These are phyloP conservation scores for Todiramphus chloris DNA, from an alignment of 2,113 vertebrate genomes.

Conservation along the genomic window DNA sequence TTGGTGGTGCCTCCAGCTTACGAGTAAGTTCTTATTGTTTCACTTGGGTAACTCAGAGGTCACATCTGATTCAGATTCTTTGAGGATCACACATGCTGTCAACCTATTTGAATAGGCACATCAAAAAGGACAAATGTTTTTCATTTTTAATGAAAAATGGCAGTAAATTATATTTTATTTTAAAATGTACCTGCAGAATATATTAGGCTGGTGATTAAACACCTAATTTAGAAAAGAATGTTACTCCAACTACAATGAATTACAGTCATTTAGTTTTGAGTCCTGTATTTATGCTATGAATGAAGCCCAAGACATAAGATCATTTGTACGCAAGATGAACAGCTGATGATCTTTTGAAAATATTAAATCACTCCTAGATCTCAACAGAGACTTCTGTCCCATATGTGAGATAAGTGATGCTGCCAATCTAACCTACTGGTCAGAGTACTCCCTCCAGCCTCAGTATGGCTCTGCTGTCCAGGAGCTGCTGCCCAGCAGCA, in stretches of 20 bases:
- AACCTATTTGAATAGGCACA: background rate
- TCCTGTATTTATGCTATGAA: background rate
- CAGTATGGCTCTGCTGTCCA: background rate
- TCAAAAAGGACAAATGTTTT: background rate
- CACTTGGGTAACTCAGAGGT: background rate
- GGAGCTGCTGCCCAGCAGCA: background rate
- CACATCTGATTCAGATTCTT: background rate
- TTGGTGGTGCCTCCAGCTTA: background rate
- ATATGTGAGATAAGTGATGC: accelerated
- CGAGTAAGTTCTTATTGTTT: background rate
- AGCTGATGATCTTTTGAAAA: background rate
- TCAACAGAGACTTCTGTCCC: background rate
- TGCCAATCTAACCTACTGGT: background rate
- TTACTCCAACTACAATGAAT: background rate
- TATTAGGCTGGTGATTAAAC: background rate
- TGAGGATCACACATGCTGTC: background rate
- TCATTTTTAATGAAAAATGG: background rate
- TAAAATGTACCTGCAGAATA: background rate
- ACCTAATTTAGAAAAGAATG: background rate
- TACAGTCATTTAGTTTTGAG: background rate
- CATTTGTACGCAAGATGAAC: background rate
- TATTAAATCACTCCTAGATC: background rate
- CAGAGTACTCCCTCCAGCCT: background rate
- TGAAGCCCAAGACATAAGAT: background rate
- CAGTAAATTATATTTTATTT: background rate